Conservation (phyloP, 2,113 vertebrate species). For the Leiothrix lutea region DNA sequence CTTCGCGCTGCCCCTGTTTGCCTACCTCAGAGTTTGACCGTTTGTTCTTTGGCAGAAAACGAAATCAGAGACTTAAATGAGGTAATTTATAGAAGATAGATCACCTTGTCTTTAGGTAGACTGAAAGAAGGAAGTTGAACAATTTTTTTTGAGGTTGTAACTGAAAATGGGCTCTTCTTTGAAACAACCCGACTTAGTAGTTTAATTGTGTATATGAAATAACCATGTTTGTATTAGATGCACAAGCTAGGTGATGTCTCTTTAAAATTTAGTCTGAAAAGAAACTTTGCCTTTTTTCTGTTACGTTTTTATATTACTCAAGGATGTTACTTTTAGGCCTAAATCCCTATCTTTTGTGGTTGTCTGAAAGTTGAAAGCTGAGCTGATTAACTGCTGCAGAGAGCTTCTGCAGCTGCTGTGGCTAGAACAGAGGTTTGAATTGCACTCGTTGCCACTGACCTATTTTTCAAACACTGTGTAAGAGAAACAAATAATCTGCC, state of each 20-base stretch:
- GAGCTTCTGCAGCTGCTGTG: neutral
- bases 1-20: slow-evolving; percentile 86
- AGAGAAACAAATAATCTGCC: neutral
- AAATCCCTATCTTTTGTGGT: neutral
- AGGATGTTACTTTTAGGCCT: neutral
- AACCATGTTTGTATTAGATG: neutral
- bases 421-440: neutral
- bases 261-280: neutral
- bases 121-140: neutral
- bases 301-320: neutral
- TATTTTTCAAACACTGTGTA: neutral
- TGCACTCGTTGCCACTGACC: neutral
- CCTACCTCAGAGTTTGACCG: slow-evolving; percentile 82
- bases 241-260: neutral
- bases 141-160: neutral
- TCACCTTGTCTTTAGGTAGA: neutral
- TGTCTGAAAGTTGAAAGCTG: neutral
- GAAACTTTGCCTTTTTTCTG: neutral
- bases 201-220: neutral
- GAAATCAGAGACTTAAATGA: slow-evolving; percentile 96
- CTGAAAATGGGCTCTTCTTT: neutral
- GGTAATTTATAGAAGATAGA: slow-evolving; percentile 68
- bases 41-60: slow-evolving; percentile 94
- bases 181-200: neutral
- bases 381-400: neutral